Evolutionary conservation across 2,888 invertebrate species (phyloP), one percentile per base, ranked within the genome.

Genomic region (Plagodis pulveraria): DNA sequence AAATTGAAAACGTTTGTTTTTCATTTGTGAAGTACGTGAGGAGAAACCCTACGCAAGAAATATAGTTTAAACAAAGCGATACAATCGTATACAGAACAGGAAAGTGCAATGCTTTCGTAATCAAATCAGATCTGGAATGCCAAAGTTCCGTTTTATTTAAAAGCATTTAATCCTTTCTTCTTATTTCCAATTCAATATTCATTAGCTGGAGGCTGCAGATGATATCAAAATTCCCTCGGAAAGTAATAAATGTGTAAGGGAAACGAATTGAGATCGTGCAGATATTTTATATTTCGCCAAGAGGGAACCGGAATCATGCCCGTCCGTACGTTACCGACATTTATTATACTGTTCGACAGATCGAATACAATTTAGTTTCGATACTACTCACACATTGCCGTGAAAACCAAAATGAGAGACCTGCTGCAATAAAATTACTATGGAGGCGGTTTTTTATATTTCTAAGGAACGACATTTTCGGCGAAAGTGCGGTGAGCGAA

Each of bases 211-310:
- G 63, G 63, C 51, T 61, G 59, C 56, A 63, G 62, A 69, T 62
- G 50, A 56, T 62, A 71, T 63, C 67, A 56, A 64, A 62, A 70
- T 63, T 71, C 56, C 56, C 63, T 63, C 60, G 56, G 67, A 60
- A 71, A 62, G 54, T 65, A 72, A 75, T 76, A 76, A 79, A 80
- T 75, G 72, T 76, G 72, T 70, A 70, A 70, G 52, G 74, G 71
- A 78, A 83, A 77, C 72, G 74, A 80, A 81, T 74, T 72, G 72
- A 74, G 74, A 76, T 74, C 74, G 73, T 76, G 76, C 68, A 72
- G 74, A 78, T 72, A 77, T 81, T 79, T 80, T 76, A 80, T 79
- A 80, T 78, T 78, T 73, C 70, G 69, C 55, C 58, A 66, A 58
- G 58, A 54, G 57, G 62, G 60, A 71, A 70, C 64, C 63, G 67